phyloP scores from a whole-genome alignment of 2,113 vertebrate genomes.

The Trochalopteron elliotii region DNA sequence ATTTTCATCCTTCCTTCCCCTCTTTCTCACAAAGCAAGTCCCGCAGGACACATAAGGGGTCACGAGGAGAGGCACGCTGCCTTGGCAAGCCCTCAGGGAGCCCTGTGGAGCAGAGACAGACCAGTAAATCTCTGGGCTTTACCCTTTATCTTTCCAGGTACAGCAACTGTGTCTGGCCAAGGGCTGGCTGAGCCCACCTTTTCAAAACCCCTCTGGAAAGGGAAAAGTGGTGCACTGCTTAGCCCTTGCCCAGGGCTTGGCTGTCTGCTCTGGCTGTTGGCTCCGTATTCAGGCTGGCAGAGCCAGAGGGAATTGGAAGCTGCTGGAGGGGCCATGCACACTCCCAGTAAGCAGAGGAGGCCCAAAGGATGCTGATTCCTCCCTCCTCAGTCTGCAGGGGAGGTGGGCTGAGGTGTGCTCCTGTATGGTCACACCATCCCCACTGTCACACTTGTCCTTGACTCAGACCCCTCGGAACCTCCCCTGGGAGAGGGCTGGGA shows the following conservation, averaged over 20 bases:
- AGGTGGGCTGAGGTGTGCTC: not conserved
- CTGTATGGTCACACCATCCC: not conserved
- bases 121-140: not conserved
- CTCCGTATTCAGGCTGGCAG: fast-evolving
- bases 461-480: fast-evolving
- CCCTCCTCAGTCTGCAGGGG: not conserved
- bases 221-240: not conserved
- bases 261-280: not conserved
- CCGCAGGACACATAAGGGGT: not conserved
- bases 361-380: not conserved
- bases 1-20: not conserved
- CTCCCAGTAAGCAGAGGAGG: not conserved
- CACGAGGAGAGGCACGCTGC: not conserved
- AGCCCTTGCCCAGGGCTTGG: fast-evolving
- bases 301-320: not conserved
- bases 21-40: not conserved
- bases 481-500: not conserved
- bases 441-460: fast-evolving
- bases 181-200: not conserved
- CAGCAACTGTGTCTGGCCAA: not conserved
- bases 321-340: fast-evolving
- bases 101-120: not conserved
- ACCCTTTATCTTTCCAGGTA: not conserved
- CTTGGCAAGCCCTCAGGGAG: not conserved
- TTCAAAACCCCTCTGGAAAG: not conserved